Evolutionary conservation across 1,140 invertebrate species (phyloP).

Genomic region (Dryas iulia): DNA sequence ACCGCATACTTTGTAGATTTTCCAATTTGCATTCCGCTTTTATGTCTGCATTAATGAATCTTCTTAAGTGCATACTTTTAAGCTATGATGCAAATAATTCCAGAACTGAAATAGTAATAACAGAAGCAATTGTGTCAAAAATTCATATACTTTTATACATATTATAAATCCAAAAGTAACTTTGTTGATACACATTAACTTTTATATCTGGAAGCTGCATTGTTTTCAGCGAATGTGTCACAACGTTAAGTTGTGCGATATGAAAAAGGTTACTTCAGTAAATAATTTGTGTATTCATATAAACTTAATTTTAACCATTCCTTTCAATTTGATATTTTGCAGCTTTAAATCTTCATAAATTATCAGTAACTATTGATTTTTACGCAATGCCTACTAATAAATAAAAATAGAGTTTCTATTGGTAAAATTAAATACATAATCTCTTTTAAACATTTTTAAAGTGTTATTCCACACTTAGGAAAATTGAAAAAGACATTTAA

Average conservation of each 20-base stretch:
- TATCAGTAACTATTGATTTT: too few species aligned
- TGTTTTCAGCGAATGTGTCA: not conserved
- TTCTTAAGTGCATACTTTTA: constrained; percentile 26
- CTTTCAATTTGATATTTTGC: too few species aligned
- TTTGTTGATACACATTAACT: not conserved
- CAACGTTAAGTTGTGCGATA: not conserved
- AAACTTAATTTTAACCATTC: too few species aligned
- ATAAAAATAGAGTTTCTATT: too few species aligned
- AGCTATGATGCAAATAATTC: constrained; percentile 13
- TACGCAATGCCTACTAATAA: too few species aligned
- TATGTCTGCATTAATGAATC: constrained; percentile 27
- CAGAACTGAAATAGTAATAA: not conserved
- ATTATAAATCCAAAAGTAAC: not conserved
- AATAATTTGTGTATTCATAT: too few species aligned
- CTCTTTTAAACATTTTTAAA: too few species aligned
- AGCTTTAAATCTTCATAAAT: too few species aligned
- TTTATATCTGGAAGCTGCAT: not conserved
- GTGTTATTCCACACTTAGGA: too few species aligned
- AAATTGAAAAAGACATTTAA: too few species aligned
- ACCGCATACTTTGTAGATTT: constrained; percentile 35
- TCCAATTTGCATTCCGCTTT: constrained; percentile 33
- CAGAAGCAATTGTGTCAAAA: not conserved
- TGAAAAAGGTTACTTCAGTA: not conserved
- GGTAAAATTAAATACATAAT: too few species aligned
- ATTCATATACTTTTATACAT: not conserved